phyloP scores from a whole-genome alignment of 1,140 invertebrate species.

The Zophobas atratus region DNA sequence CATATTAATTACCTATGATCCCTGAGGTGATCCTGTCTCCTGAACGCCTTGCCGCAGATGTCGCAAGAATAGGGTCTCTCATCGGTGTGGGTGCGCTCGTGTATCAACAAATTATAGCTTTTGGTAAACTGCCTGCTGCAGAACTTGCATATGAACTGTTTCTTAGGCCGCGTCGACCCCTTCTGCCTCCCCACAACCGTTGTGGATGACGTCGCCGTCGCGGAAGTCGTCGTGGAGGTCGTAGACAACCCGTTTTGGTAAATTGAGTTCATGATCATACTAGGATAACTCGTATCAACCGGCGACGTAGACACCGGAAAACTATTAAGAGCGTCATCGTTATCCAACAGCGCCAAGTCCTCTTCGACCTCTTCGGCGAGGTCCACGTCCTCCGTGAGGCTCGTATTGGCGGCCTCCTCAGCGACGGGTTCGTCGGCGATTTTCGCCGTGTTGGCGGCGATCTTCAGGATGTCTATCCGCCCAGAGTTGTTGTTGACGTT shows the following conservation, averaged over 20 bases:
- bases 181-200: constrained; percentile 54
- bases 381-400: constrained; percentile 73
- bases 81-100: constrained; percentile 96
- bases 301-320: constrained; percentile 69
- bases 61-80: constrained; percentile 96
- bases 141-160: constrained; percentile 97
- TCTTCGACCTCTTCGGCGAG: constrained; percentile 76
- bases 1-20: constrained; percentile 84
- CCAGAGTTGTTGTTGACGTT: constrained; percentile 61
- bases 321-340: constrained; percentile 70
- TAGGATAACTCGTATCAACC: constrained; percentile 73
- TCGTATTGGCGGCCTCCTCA: constrained; percentile 68
- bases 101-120: constrained; percentile 96
- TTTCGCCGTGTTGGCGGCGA: constrained; percentile 72
- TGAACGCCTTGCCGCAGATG: constrained; percentile 95
- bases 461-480: constrained; percentile 71
- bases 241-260: constrained; percentile 70
- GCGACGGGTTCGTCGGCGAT: constrained; percentile 73
- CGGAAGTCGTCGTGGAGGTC: constrained; percentile 54
- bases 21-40: constrained; percentile 93
- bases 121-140: constrained; percentile 97
- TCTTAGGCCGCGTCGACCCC: constrained; percentile 84
- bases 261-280: constrained; percentile 74
- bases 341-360: constrained; percentile 73
- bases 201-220: constrained; percentile 46